A percentile compares a stretch with the other conserved stretches of the same genome.
Conservation (phyloP, 2,888 invertebrate species). For the Microctonus aethiopoides region DNA sequence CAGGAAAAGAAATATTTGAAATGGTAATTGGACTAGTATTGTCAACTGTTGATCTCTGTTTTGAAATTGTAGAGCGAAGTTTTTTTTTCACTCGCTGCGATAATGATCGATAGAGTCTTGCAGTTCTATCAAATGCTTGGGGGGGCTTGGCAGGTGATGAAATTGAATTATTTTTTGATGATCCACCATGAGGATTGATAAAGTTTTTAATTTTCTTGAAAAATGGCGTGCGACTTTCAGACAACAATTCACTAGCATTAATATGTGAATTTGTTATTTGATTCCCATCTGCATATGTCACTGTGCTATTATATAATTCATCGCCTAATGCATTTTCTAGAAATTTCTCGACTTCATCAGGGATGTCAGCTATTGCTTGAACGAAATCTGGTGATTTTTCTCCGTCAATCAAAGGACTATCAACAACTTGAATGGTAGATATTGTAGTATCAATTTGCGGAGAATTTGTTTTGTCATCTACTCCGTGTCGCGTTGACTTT, state of each 20-base stretch:
- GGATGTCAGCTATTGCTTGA: conserved; percentile 3
- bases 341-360: conserved; percentile 47
- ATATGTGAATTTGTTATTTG: conserved; percentile 39
- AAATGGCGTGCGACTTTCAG: conserved; percentile 40
- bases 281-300: conserved; percentile 35
- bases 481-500: conserved; percentile 38
- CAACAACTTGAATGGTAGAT: conserved; percentile 37
- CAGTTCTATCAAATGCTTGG: conserved; percentile 42
- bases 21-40: not conserved
- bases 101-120: conserved; percentile 45
- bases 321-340: conserved; percentile 50
- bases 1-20: not conserved
- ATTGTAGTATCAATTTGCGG: conserved; percentile 37
- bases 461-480: conserved; percentile 33
- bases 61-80: not conserved
- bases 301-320: conserved; percentile 44
- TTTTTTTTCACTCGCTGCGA: conserved; percentile 46
- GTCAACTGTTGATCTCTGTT: not conserved
- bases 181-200: not conserved
- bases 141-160: conserved; percentile 21
- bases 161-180: not conserved
- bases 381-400: not conserved
- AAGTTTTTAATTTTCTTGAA: conserved; percentile 19
- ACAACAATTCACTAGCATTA: conserved; percentile 44
- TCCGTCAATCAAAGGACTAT: conserved; percentile 25